Conservation (phyloP, 2,797 vertebrate genomes). For the Sternarchorhynchus goeldii region DNA sequence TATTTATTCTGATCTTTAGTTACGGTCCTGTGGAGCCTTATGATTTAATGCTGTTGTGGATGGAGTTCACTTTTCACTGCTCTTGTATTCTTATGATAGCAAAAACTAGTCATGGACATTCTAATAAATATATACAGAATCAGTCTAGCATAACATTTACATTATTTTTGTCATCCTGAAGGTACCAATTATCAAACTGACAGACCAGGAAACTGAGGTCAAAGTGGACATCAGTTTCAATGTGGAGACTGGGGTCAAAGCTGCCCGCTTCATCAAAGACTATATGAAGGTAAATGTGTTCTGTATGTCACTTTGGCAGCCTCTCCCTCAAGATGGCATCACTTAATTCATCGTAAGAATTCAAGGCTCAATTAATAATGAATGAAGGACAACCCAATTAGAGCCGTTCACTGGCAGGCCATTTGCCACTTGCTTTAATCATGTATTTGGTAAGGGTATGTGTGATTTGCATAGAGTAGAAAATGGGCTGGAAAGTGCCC, state of each 20-base stretch:
- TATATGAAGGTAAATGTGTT: constrained; percentile 85
- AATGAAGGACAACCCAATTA: background rate
- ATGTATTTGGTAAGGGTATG: too few species aligned
- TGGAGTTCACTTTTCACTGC: too few species aligned
- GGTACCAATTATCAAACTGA: constrained; percentile 99
- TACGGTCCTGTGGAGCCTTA: background rate
- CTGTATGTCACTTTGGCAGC: background rate
- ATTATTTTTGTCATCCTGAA: constrained; percentile 56
- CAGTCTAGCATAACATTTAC: background rate
- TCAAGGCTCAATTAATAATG: background rate
- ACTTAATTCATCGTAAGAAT: background rate
- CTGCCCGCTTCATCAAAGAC: constrained; percentile 94
- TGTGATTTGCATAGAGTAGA: background rate
- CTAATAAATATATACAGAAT: too few species aligned
- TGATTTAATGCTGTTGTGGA: too few species aligned
- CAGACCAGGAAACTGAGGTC: constrained; percentile 95
- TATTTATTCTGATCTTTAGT: background rate
- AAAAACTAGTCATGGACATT: too few species aligned
- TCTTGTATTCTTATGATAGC: too few species aligned
- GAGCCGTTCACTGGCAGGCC: background rate
- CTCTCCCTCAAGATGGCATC: background rate
- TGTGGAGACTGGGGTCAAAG: constrained; percentile 95
- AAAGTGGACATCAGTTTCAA: constrained; percentile 99
- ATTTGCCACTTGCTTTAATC: background rate
- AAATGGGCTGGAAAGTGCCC: too few species aligned